Conservation (phyloP, 2,797 vertebrate genomes). For the Notamacropus eugenii region DNA sequence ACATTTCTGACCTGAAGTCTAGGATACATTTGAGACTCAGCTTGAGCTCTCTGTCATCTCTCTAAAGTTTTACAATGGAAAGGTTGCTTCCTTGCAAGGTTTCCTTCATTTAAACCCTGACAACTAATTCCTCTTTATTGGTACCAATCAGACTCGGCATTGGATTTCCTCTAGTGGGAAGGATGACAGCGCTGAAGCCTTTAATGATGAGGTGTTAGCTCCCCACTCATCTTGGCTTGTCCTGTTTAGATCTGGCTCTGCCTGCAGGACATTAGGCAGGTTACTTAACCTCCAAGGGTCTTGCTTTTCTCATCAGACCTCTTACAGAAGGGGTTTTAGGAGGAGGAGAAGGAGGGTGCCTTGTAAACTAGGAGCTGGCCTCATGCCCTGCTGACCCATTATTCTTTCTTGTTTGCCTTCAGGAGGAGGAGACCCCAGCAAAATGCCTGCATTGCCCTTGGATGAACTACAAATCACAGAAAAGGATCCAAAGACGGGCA, state of each 20-base stretch:
- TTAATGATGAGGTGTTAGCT: neutral
- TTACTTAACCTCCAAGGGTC: neutral
- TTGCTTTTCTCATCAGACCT: neutral
- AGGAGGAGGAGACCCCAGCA: slow-evolving; percentile 71
- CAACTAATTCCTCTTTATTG: neutral
- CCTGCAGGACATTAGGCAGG: neutral
- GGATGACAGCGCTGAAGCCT: neutral
- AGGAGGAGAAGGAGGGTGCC: neutral
- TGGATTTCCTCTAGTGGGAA: neutral
- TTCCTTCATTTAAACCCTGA: neutral
- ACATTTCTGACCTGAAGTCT: neutral
- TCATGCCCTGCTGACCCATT: slow-evolving; percentile 33
- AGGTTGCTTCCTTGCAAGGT: neutral
- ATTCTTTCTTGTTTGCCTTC: slow-evolving; percentile 67
- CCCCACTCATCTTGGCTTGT: neutral
- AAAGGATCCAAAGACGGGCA: slow-evolving; percentile 86
- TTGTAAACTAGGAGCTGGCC: neutral
- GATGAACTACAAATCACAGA: slow-evolving; percentile 92
- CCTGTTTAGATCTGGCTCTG: neutral
- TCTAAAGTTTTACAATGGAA: neutral
- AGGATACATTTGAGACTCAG: neutral
- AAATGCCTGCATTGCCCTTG: slow-evolving; percentile 89
- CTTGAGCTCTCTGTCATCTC: neutral
- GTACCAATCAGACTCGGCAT: neutral
- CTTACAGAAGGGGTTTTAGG: neutral